Conservation (phyloP, 2,888 invertebrate genomes). For the Parnassius apollo region DNA sequence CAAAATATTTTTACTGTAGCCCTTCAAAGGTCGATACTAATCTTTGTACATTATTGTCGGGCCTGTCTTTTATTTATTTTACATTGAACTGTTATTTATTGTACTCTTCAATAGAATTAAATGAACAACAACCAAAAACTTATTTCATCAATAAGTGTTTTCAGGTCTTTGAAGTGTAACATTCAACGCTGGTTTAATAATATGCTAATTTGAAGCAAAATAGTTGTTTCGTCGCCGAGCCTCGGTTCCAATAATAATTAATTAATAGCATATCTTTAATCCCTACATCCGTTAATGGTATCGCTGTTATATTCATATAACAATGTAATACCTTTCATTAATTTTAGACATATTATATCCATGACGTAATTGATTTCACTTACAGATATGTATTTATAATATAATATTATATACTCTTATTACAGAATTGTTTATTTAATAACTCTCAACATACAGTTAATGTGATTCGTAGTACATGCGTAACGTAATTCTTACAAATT, state of each 20-base stretch:
- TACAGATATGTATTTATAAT: neutral
- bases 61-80: neutral
- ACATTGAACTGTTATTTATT: neutral
- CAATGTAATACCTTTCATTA: neutral
- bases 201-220: slow-evolving; percentile 27
- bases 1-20: no score
- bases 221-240: slow-evolving; percentile 24
- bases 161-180: slow-evolving; percentile 23
- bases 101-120: slow-evolving; percentile 5
- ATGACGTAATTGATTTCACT: neutral
- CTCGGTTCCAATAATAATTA: slow-evolving; percentile 22
- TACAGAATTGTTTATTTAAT: no score
- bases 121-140: slow-evolving; percentile 25
- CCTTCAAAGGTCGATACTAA: slow-evolving; percentile 4
- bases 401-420: no score
- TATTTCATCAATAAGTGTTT: slow-evolving; percentile 25
- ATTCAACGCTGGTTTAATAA: slow-evolving; percentile 28
- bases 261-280: slow-evolving; percentile 16
- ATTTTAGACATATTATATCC: neutral
- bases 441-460: no score
- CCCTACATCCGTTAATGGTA: slow-evolving; percentile 1
- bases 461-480: no score
- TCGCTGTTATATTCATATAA: neutral
- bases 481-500: no score
- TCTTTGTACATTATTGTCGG: neutral